These are phyloP conservation scores for Tursiops truncatus DNA, from an alignment of 2,113 vertebrate genomes.

Conservation along the genomic window DNA sequence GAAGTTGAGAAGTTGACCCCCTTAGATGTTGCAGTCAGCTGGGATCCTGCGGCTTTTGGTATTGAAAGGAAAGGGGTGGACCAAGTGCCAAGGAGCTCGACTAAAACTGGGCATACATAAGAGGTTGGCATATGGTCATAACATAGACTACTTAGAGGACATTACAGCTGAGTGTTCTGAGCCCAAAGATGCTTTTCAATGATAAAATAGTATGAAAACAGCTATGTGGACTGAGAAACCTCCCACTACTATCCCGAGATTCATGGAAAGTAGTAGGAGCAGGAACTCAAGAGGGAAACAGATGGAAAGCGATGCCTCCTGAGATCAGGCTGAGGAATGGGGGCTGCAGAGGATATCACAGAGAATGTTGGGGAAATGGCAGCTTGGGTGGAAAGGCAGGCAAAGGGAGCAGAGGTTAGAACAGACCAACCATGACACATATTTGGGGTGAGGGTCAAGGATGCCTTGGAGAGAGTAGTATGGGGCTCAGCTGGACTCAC, in stretches of 20 bases:
- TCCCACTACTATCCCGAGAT: background rate
- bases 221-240: background rate
- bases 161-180: background rate
- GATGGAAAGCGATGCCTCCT: background rate
- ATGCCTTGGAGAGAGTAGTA: no score
- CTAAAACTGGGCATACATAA: background rate
- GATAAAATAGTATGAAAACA: background rate
- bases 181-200: background rate
- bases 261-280: background rate
- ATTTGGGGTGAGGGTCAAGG: no score
- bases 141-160: background rate
- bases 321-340: background rate
- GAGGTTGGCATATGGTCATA: background rate
- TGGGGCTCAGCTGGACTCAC: background rate
- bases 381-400: background rate
- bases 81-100: background rate
- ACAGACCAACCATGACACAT: background rate
- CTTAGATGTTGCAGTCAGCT: background rate
- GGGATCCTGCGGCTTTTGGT: background rate
- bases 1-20: background rate
- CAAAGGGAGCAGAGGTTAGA: background rate
- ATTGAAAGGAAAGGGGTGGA: background rate
- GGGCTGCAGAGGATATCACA: background rate
- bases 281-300: background rate
- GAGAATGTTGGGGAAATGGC: background rate